Evolutionary conservation across 2,113 vertebrate genomes (phyloP).

Genomic region (Cochlearius cochlearius): DNA sequence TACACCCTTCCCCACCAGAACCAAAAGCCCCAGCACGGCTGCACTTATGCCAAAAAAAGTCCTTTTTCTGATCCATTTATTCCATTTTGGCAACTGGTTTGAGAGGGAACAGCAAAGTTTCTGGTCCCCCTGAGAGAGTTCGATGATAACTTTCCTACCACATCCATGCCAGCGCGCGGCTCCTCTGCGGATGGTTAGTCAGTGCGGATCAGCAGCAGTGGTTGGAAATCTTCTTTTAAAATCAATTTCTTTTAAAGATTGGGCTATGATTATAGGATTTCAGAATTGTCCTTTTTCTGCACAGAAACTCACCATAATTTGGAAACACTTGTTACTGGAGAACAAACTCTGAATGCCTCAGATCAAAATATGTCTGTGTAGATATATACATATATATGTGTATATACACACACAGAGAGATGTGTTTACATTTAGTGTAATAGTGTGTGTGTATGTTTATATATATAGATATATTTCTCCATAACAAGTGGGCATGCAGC

Average conservation of each 20-base stretch:
- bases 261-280: not conserved
- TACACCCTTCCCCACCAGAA: not conserved
- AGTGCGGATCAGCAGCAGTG: not conserved
- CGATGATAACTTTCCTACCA: not conserved
- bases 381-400: not conserved
- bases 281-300: not conserved
- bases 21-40: not conserved
- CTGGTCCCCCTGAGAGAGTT: not conserved
- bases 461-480: not conserved
- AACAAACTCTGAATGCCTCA: not conserved
- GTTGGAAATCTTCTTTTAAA: not conserved
- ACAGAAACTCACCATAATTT: not conserved
- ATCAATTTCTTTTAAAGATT: not conserved
- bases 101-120: not conserved
- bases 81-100: not conserved
- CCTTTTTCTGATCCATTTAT: not conserved
- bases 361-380: not conserved
- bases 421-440: not conserved
- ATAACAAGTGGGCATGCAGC: not conserved
- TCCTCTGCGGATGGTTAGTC: not conserved
- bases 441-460: not conserved
- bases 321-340: not conserved
- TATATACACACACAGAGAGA: not conserved
- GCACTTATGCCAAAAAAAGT: not conserved
- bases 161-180: accelerated